A percentile compares a stretch with the other conserved stretches of the same genome.
phyloP scores from a whole-genome alignment of 2,888 invertebrate species.

The Drosophila nr. perissopoda region DNA sequence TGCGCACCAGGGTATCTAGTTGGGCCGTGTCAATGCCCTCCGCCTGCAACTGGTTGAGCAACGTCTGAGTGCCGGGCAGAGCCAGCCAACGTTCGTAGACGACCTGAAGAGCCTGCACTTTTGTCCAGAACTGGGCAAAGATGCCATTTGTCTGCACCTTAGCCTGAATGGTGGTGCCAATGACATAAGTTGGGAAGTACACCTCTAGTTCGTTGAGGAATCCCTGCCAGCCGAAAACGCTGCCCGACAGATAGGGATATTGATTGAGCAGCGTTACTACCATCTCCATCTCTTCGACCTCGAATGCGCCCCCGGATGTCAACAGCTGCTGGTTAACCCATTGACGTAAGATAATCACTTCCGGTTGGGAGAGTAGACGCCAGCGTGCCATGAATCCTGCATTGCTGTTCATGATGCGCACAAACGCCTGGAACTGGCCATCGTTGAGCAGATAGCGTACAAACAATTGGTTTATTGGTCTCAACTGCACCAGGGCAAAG shows the following conservation, averaged over 20 bases:
- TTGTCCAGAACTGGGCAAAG: slow-evolving; percentile 75
- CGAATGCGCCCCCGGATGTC: slow-evolving; percentile 53
- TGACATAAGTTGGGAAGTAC: slow-evolving; percentile 71
- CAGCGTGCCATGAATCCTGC: slow-evolving; percentile 65
- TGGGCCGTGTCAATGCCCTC: slow-evolving; percentile 72
- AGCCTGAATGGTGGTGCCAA: slow-evolving; percentile 68
- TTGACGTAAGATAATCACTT: slow-evolving; percentile 65
- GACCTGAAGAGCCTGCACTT: slow-evolving; percentile 61
- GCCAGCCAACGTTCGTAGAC: slow-evolving; percentile 79
- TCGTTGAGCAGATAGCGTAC: slow-evolving; percentile 79
- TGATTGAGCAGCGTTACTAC: slow-evolving; percentile 63
- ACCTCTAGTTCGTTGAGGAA: slow-evolving; percentile 77
- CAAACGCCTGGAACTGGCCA: slow-evolving; percentile 79
- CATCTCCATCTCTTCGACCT: slow-evolving; percentile 69
- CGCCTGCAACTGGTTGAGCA: slow-evolving; percentile 62
- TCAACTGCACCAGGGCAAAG: slow-evolving; percentile 62
- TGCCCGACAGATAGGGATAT: slow-evolving; percentile 65
- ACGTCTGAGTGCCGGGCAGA: slow-evolving; percentile 60
- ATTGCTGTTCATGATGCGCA: slow-evolving; percentile 76
- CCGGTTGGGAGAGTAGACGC: slow-evolving; percentile 78
- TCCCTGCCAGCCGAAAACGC: slow-evolving; percentile 80
- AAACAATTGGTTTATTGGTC: slow-evolving; percentile 63
- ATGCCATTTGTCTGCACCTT: slow-evolving; percentile 72
- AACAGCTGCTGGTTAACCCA: slow-evolving; percentile 77
- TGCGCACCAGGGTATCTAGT: slow-evolving; percentile 77